Base-by-base conservation (phyloP, 2,797 vertebrate genomes). In the Hippopotamyrus pictus region DNA sequence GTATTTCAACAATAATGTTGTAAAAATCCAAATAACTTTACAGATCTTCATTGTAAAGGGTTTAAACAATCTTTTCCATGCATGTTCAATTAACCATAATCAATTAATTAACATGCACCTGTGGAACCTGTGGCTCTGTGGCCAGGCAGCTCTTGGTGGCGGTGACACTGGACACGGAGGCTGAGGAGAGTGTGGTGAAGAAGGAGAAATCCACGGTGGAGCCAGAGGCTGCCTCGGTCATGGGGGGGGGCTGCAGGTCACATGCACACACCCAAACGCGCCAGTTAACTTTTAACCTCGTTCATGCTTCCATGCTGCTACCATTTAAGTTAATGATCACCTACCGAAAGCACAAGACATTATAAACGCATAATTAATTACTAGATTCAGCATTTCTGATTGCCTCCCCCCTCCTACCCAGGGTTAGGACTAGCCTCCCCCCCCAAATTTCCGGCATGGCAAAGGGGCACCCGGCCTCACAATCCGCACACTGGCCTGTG, bases 131-230 rank as follows among this genome's bases (percentile, higher is more conserved):
- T 53, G 91, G 90, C 88, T 91, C 92, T 33, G 89, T 48, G 14
- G 86, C 87, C 29, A 92, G 91, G 33, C 89, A 79, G 3, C 89
- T 94, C 41, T 91, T 79, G 48, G 93, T 90, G 6, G 90, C 69
- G 3, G 93, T 89, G 90, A 91, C 89, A 2, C 89, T 86, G 33
- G 93, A 92, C 51, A 94, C 89, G 11, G 95, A 93, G 7, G 94
- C 91, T 7, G 95, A 94, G 0, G 94, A 90, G 46, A 94, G 91
- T 0, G 93, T 88, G 54, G 95, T 92, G 90, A 94, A 95, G 90
- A 94, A 93, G n/a, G 95, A 93, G 89, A 94, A 86, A 3, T 96
- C 95, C 33, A 91, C 33, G 19, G 92, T 88, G 90, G 94, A 91
- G 92, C 89, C 93, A 87, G 91, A 91, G 90, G 73, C 93, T 2